phyloP scores from a whole-genome alignment of 2,113 vertebrate species.

The Zeus faber region DNA sequence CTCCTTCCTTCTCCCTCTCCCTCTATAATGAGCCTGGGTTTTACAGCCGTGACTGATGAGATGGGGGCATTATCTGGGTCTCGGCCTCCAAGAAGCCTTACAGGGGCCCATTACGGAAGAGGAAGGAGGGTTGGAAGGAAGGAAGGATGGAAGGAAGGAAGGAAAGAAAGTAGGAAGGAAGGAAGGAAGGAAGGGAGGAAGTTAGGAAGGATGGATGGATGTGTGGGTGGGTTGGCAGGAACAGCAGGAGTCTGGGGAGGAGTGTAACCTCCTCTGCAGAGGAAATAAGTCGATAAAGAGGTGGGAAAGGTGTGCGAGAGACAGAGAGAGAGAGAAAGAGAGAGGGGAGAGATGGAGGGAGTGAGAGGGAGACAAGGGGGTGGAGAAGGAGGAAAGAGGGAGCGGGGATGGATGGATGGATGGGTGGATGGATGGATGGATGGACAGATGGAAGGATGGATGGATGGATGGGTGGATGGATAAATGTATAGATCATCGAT shows the following conservation, averaged over 20 bases:
- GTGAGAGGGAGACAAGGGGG: conserved; percentile 29
- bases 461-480: no score
- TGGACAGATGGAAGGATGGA: no score
- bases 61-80: conserved; percentile 37
- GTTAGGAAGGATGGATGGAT: conserved; percentile 38
- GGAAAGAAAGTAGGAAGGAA: conserved; percentile 38
- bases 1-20: conserved; percentile 2
- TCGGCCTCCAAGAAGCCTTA: conserved; percentile 42
- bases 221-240: no score
- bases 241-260: no score
- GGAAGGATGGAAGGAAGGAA: conserved; percentile 41
- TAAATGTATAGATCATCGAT: no score
- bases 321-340: conserved; percentile 10
- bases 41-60: conserved; percentile 33
- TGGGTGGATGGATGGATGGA: no score
- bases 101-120: conserved; percentile 24
- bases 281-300: conserved; percentile 5
- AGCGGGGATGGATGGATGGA: no score
- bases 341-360: conserved; percentile 18
- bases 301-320: conserved; percentile 6
- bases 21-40: conserved; percentile 40
- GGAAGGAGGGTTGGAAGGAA: conserved; percentile 19
- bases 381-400: conserved; percentile 6
- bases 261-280: neutral
- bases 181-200: conserved; percentile 16